phyloP scores from a whole-genome alignment of 2,113 vertebrate species.

The Ramphastos sulfuratus region DNA sequence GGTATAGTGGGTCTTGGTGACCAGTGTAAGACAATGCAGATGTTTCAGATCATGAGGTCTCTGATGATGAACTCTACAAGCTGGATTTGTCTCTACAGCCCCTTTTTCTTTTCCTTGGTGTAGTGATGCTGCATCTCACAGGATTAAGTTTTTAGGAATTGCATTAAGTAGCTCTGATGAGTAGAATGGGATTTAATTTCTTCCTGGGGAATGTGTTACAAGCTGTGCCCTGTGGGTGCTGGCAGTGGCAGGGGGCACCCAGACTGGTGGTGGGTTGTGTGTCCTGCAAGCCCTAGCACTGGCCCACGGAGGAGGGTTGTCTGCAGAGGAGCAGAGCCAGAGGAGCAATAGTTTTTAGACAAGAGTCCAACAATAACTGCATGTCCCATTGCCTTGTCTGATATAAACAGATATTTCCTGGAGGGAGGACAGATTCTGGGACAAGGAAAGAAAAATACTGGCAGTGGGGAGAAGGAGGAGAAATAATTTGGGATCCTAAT shows the following conservation, averaged over 20 bases:
- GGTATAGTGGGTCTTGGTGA: conserved; percentile 75
- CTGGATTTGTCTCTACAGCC: background rate
- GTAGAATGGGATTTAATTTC: background rate
- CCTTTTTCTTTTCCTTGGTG: background rate
- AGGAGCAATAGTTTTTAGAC: background rate
- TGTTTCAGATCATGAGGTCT: conserved; percentile 84
- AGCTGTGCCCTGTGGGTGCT: background rate
- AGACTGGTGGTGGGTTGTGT: background rate
- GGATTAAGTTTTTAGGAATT: background rate
- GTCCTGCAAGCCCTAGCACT: background rate
- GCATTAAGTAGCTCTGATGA: background rate
- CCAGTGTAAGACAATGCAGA: conserved; percentile 89
- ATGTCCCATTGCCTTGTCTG: conserved; percentile 2
- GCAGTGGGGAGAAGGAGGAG: background rate
- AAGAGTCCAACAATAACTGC: background rate
- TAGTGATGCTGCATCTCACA: background rate
- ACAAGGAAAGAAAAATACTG: background rate
- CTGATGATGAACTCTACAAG: conserved; percentile 43
- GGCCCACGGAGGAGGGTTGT: background rate
- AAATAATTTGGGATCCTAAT: background rate
- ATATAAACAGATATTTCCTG: conserved; percentile 29
- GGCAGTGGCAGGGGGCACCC: background rate
- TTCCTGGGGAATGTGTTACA: background rate
- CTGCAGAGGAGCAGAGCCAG: background rate
- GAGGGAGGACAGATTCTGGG: background rate